These are phyloP conservation scores for Pristionchus entomophagus DNA, from an alignment of 2,888 invertebrate species.

Conservation along the genomic window DNA sequence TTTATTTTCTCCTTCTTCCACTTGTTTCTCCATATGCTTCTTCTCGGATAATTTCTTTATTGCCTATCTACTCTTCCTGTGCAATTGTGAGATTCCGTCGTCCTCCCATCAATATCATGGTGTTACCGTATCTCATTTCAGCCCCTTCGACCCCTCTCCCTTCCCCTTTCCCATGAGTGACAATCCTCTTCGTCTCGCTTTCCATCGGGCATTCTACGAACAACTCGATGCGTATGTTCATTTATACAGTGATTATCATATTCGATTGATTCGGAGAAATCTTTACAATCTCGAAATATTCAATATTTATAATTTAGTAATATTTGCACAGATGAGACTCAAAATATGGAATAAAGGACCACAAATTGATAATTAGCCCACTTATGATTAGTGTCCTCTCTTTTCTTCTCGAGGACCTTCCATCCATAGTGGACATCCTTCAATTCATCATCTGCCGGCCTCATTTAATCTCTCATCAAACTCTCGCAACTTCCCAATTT, in stretches of 20 bases:
- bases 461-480: background rate
- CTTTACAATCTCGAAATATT: background rate
- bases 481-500: background rate
- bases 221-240: constrained; percentile 47
- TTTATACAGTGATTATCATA: background rate
- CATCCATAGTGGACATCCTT: background rate
- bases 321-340: background rate
- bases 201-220: constrained; percentile 44
- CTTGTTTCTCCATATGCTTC: too few relatives aligned
- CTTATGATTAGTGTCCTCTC: background rate
- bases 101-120: background rate
- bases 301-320: background rate
- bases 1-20: too few relatives aligned
- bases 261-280: background rate
- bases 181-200: constrained; percentile 35
- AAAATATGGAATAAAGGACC: background rate
- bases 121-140: background rate
- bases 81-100: too few relatives aligned
- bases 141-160: constrained; percentile 27
- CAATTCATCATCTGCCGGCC: background rate
- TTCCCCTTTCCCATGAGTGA: constrained; percentile 33
- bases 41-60: too few relatives aligned
- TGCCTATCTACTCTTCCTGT: too few relatives aligned
- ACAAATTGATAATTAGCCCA: background rate
- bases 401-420: background rate